phyloP scores from a whole-genome alignment of 2,113 vertebrate genomes.

The Guaruba guarouba region DNA sequence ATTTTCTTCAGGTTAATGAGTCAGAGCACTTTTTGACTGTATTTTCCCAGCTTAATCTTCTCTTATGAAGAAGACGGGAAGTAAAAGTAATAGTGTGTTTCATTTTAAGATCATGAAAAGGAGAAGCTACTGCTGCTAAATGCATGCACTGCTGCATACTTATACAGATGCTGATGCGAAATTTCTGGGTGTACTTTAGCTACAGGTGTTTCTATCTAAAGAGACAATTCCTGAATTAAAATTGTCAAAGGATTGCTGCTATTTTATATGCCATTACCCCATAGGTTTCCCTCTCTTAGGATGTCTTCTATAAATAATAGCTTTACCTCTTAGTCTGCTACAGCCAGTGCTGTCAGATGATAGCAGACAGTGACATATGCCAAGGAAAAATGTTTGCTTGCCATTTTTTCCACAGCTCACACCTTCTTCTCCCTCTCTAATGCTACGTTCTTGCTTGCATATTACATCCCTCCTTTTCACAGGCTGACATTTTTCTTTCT shows the following conservation, averaged over 20 bases:
- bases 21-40: neutral
- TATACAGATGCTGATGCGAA: rapidly evolving
- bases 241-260: neutral
- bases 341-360: neutral
- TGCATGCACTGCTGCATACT: neutral
- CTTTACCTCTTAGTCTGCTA: neutral
- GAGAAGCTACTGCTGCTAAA: neutral
- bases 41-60: neutral
- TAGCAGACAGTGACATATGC: neutral
- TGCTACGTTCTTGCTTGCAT: neutral
- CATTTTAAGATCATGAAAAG: neutral
- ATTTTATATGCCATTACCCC: neutral
- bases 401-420: neutral
- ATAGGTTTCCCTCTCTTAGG: neutral
- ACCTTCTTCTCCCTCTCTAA: neutral
- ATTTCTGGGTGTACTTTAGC: neutral
- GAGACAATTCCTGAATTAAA: neutral
- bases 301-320: neutral
- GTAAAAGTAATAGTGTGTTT: neutral
- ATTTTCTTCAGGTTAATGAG: neutral
- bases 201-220: neutral
- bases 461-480: neutral
- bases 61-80: neutral
- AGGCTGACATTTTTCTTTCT: neutral
- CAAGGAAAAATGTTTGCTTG: neutral